These are phyloP conservation scores for Drosophila aldrichi DNA, from an alignment of 2,888 invertebrate genomes.

Conservation along the genomic window DNA sequence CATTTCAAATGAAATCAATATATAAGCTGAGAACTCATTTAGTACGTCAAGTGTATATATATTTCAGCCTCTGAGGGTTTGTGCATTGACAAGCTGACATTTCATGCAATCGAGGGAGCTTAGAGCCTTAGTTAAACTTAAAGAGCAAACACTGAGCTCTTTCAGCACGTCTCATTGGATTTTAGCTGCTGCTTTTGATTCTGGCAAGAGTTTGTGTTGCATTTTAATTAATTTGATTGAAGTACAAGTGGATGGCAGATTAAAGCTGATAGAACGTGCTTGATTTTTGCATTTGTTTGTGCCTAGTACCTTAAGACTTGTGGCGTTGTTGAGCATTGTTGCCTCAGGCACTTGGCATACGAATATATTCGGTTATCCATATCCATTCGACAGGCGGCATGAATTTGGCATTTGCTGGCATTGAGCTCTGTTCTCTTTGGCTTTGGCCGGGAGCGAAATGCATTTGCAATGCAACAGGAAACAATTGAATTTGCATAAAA, in stretches of 20 bases:
- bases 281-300: not conserved
- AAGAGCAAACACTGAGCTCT: not conserved
- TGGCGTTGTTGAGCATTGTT: conserved; percentile 21
- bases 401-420: conserved; percentile 39
- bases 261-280: conserved; percentile 1
- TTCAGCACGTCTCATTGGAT: not conserved
- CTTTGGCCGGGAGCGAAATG: conserved; percentile 37
- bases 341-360: conserved; percentile 8
- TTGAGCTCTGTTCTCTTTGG: conserved; percentile 4
- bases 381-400: conserved; percentile 40
- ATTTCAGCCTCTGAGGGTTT: not conserved
- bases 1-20: not conserved
- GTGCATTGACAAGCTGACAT: not conserved
- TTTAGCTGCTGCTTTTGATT: not conserved
- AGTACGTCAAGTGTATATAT: too few relatives aligned
- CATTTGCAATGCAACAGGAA: conserved; percentile 78
- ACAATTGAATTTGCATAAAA: conserved; percentile 79
- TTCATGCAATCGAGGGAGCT: not conserved
- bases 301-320: conserved; percentile 17
- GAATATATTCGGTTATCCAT: conserved; percentile 41
- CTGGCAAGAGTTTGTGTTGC: not conserved
- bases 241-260: not conserved
- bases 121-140: too few relatives aligned
- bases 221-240: conserved; percentile 6
- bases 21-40: not conserved